Percentiles rank a stretch among this genome's conserved stretches.
phyloP scores from a whole-genome alignment of 1,140 invertebrate genomes.

The Mactra quadrangularis region DNA sequence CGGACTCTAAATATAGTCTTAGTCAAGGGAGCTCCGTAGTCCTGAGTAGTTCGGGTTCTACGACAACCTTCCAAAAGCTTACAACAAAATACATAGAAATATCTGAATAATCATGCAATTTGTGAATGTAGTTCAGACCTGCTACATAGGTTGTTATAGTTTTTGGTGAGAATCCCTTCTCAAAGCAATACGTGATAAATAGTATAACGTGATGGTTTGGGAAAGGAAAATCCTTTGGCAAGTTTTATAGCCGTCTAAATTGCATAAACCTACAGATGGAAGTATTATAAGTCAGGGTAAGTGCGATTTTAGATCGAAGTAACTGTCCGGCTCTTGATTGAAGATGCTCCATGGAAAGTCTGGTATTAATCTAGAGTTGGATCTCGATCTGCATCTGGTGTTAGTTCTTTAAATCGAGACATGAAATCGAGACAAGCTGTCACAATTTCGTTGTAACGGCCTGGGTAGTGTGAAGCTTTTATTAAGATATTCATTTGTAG shows the following conservation, averaged over 20 bases:
- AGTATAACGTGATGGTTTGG: constrained; percentile 17
- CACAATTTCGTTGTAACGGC: constrained; percentile 17
- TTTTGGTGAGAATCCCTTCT: constrained; percentile 6
- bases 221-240: neutral
- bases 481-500: constrained; percentile 30
- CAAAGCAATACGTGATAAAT: constrained; percentile 42
- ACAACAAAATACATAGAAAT: constrained; percentile 13
- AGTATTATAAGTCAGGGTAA: neutral
- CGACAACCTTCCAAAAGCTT: constrained; percentile 30
- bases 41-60: neutral
- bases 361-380: constrained; percentile 30
- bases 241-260: neutral
- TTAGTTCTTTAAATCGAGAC: constrained; percentile 13
- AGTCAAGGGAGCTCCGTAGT: constrained; percentile 13
- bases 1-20: neutral
- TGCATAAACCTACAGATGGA: neutral
- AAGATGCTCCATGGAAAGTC: constrained; percentile 38
- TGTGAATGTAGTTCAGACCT: constrained; percentile 31
- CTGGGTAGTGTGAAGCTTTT: constrained; percentile 9
- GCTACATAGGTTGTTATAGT: constrained; percentile 34
- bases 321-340: constrained; percentile 1
- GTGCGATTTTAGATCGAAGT: neutral
- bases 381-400: constrained; percentile 15
- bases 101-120: constrained; percentile 8
- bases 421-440: constrained; percentile 52